Conservation (phyloP, 1,140 invertebrate genomes). For the Saccostrea echinata region DNA sequence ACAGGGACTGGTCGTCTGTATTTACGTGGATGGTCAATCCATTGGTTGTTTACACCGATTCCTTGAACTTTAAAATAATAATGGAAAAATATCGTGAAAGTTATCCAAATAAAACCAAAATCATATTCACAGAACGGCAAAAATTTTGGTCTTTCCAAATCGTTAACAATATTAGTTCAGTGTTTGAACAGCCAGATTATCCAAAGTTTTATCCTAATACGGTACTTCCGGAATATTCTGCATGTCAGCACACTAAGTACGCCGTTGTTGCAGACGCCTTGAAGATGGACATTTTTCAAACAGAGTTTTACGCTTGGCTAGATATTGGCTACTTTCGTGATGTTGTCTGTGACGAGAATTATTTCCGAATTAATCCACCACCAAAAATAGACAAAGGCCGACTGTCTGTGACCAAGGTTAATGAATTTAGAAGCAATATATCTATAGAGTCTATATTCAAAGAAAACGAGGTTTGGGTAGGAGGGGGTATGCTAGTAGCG, state of each 20-base stretch:
- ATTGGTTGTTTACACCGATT: slow-evolving; percentile 66
- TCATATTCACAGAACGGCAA: slow-evolving; percentile 53
- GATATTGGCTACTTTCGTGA: slow-evolving; percentile 69
- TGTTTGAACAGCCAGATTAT: slow-evolving; percentile 60
- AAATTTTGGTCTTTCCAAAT: slow-evolving; percentile 64
- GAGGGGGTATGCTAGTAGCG: slow-evolving; percentile 61
- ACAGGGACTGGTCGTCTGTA: slow-evolving; percentile 51
- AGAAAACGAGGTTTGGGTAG: slow-evolving; percentile 59
- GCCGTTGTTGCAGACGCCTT: slow-evolving; percentile 57
- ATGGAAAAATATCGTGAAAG: slow-evolving; percentile 54
- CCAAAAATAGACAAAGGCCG: slow-evolving; percentile 57
- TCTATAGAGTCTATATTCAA: slow-evolving; percentile 57
- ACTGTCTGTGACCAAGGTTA: slow-evolving; percentile 59
- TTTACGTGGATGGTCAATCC: slow-evolving; percentile 59
- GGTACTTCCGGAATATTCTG: slow-evolving; percentile 63
- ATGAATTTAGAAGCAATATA: background rate
- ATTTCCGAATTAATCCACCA: slow-evolving; percentile 61
- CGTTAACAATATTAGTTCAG: slow-evolving; percentile 55
- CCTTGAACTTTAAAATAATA: slow-evolving; percentile 25
- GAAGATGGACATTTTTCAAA: slow-evolving; percentile 57
- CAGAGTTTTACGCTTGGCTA: slow-evolving; percentile 67
- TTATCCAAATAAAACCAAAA: slow-evolving; percentile 46
- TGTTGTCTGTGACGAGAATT: background rate
- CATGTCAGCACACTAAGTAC: slow-evolving; percentile 67
- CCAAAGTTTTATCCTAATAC: slow-evolving; percentile 66